phyloP scores from a whole-genome alignment of 1,140 invertebrate species.

The Pseudomyrmex flavicornis region DNA sequence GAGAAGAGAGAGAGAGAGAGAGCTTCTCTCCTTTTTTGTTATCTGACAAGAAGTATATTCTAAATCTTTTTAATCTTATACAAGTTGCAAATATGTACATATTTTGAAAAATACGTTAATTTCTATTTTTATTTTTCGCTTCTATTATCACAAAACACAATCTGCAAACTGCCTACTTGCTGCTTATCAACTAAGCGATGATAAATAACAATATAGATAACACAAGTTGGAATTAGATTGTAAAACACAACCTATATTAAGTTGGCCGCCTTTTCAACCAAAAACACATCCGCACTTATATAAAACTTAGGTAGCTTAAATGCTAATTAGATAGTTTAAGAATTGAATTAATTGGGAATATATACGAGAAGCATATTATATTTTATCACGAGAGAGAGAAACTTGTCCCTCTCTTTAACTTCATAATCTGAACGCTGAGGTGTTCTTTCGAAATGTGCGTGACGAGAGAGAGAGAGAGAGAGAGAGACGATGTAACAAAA shows the following conservation, averaged over 20 bases:
- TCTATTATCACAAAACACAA: too few relatives aligned
- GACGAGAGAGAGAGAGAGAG: conserved; percentile 39
- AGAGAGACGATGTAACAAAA: conserved; percentile 74
- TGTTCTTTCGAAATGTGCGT: conserved; percentile 74
- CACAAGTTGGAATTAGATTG: neutral
- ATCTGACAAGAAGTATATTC: neutral
- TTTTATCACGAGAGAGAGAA: neutral
- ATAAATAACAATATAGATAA: too few relatives aligned
- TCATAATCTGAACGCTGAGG: conserved; percentile 51
- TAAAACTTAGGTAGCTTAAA: too few relatives aligned
- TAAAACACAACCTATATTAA: neutral
- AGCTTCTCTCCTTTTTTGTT: neutral
- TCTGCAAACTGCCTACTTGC: too few relatives aligned
- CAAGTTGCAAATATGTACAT: neutral
- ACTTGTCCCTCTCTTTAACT: conserved; percentile 3
- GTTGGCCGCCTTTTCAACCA: too few relatives aligned
- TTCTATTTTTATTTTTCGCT: too few relatives aligned
- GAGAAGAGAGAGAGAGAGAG: too few relatives aligned
- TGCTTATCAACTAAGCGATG: too few relatives aligned
- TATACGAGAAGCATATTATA: conserved; percentile 60
- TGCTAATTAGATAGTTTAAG: neutral
- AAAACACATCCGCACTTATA: too few relatives aligned
- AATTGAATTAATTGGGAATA: conserved; percentile 21
- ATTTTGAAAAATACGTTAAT: neutral
- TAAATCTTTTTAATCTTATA: too few relatives aligned